Conservation (phyloP, 2,888 invertebrate genomes). For the Spodoptera exigua region DNA sequence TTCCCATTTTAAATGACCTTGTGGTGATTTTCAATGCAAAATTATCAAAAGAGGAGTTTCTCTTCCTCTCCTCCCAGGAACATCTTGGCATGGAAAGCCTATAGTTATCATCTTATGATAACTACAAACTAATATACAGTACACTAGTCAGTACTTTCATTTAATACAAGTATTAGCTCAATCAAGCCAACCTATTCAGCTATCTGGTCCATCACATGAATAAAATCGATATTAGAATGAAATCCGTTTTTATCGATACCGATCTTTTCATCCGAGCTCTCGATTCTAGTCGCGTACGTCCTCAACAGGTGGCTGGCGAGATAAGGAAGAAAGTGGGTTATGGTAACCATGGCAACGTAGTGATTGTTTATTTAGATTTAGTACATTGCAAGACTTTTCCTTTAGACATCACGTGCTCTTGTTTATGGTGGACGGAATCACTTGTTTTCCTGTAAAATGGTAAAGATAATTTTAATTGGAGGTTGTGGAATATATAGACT, state of each 20-base stretch:
- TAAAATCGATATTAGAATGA: no score
- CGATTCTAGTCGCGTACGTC: constrained; percentile 56
- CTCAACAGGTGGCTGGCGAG: constrained; percentile 64
- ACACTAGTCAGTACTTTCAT: no score
- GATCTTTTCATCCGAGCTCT: constrained; percentile 55
- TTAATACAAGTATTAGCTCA: no score
- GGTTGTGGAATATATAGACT: no score
- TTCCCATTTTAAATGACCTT: no score
- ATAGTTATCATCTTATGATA: not conserved
- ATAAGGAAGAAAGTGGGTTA: constrained; percentile 66
- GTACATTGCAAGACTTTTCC: constrained; percentile 54
- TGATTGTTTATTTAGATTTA: constrained; percentile 69
- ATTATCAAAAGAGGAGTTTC: no score
- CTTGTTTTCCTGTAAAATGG: constrained; percentile 22
- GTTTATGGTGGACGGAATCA: constrained; percentile 38
- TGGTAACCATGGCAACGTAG: constrained; percentile 60
- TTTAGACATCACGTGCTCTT: constrained; percentile 41
- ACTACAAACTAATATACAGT: no score
- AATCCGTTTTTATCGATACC: constrained; percentile 39
- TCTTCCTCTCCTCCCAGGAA: no score
- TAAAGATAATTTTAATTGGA: constrained; percentile 5
- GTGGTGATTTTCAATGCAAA: no score
- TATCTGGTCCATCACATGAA: no score
- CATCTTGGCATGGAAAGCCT: no score
- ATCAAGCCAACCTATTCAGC: no score